These are phyloP conservation scores for Hoplodrina blanda DNA, from an alignment of 2,888 invertebrate species.

Conservation along the genomic window DNA sequence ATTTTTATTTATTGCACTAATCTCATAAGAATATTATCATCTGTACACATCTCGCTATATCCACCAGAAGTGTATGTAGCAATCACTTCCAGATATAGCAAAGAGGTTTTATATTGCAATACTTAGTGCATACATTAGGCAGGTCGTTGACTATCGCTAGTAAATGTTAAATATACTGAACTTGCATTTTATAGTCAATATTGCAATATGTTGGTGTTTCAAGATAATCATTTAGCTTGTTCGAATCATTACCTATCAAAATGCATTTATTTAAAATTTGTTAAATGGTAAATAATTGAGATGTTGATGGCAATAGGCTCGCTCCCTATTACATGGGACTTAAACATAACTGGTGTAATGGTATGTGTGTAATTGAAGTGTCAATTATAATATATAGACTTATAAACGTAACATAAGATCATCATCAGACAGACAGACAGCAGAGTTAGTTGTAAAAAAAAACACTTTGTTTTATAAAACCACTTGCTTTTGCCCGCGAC, in stretches of 20 bases:
- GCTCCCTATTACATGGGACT: too few relatives aligned
- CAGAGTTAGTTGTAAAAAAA: too few relatives aligned
- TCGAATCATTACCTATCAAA: not conserved
- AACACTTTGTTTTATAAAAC: too few relatives aligned
- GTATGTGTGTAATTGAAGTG: too few relatives aligned
- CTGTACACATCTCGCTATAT: conserved; percentile 8
- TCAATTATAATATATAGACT: too few relatives aligned
- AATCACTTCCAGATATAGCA: conserved; percentile 46
- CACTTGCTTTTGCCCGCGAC: too few relatives aligned
- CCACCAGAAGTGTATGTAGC: conserved; percentile 40
- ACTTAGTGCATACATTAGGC: conserved; percentile 46
- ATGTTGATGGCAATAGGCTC: too few relatives aligned
- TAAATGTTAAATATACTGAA: conserved; percentile 34
- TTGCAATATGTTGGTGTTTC: not conserved
- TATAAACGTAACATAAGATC: too few relatives aligned
- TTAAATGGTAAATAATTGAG: too few relatives aligned
- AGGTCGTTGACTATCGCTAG: conserved; percentile 28
- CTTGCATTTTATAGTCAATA: conserved; percentile 25
- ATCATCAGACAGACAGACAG: too few relatives aligned
- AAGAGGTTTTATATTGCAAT: conserved; percentile 42
- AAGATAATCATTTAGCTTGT: not conserved
- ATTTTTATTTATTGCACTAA: not conserved
- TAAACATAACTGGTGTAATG: too few relatives aligned
- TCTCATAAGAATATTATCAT: conserved; percentile 7
- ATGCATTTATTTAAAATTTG: not conserved